Percentiles rank a stretch among this genome's conserved stretches.
These are phyloP conservation scores for Crepidodera aurea DNA, from an alignment of 2,888 invertebrate species.

Conservation along the genomic window DNA sequence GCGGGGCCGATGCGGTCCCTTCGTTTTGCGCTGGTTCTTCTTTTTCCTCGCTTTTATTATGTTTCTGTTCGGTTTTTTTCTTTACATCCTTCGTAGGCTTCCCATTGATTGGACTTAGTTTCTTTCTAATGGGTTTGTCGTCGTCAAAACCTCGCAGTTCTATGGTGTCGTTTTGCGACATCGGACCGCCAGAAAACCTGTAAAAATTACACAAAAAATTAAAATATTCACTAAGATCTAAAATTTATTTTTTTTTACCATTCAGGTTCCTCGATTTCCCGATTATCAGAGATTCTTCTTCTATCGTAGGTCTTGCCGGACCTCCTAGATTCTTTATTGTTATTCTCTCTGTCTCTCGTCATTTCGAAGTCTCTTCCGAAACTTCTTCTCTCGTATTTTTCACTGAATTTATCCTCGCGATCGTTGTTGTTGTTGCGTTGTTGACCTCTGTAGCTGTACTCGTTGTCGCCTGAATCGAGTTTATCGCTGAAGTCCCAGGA, in stretches of 20 bases:
- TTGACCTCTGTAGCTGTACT: slow-evolving; percentile 44
- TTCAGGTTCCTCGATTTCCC: slow-evolving; percentile 62
- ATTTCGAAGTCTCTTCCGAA: slow-evolving; percentile 68
- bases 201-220: background rate
- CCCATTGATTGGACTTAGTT: slow-evolving; percentile 61
- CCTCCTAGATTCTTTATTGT: slow-evolving; percentile 47
- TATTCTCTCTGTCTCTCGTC: slow-evolving; percentile 50
- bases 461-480: slow-evolving; percentile 42
- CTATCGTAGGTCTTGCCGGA: slow-evolving; percentile 47
- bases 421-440: slow-evolving; percentile 44
- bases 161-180: slow-evolving; percentile 90
- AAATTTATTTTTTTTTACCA: no score
- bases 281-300: slow-evolving; percentile 50
- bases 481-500: slow-evolving; percentile 50
- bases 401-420: slow-evolving; percentile 39
- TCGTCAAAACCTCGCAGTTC: slow-evolving; percentile 94
- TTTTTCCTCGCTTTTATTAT: slow-evolving; percentile 42
- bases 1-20: slow-evolving; percentile 32
- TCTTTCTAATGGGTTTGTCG: slow-evolving; percentile 64
- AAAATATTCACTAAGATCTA: no score
- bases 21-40: slow-evolving; percentile 30
- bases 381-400: slow-evolving; percentile 41
- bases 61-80: slow-evolving; percentile 57
- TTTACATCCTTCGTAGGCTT: slow-evolving; percentile 61
- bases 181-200: slow-evolving; percentile 86